phyloP scores from a whole-genome alignment of 2,797 vertebrate genomes.

The Threskiornis aethiopicus region DNA sequence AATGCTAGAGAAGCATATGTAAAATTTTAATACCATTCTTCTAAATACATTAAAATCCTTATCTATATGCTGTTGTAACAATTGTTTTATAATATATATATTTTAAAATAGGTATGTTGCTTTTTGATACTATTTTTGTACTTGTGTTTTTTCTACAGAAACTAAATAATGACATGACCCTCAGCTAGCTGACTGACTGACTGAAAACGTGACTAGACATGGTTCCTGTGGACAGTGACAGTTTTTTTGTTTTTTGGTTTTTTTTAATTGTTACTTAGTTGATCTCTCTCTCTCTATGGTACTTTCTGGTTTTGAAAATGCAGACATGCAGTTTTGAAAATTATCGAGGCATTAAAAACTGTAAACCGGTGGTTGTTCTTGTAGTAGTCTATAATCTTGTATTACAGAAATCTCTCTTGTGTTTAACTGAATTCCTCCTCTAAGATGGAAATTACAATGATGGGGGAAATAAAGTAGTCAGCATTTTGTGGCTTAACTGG shows the following conservation, averaged over 20 bases:
- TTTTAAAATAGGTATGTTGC: slow-evolving; percentile 43
- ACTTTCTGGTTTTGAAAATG: slow-evolving; percentile 45
- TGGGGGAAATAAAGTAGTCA: slow-evolving; percentile 31
- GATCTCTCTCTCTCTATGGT: background rate
- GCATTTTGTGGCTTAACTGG: slow-evolving; percentile 35
- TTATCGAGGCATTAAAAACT: slow-evolving; percentile 8
- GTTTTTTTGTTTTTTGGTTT: slow-evolving; percentile 62
- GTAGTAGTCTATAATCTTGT: slow-evolving; percentile 56
- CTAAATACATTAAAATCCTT: background rate
- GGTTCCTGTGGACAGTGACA: slow-evolving; percentile 84
- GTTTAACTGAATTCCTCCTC: slow-evolving; percentile 59
- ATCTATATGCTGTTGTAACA: background rate
- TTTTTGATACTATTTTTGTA: slow-evolving; percentile 79
- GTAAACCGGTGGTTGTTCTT: slow-evolving; percentile 59
- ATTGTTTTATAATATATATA: background rate
- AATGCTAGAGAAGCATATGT: background rate
- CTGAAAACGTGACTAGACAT: slow-evolving; percentile 85
- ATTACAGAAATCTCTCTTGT: slow-evolving; percentile 33
- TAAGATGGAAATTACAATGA: slow-evolving; percentile 42
- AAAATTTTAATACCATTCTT: background rate
- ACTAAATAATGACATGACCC: slow-evolving; percentile 85
- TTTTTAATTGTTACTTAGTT: slow-evolving; percentile 52
- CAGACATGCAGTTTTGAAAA: slow-evolving; percentile 50
- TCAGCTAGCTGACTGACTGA: slow-evolving; percentile 85
- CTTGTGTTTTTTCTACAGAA: slow-evolving; percentile 87